A percentile compares a stretch with the other conserved stretches of the same genome.
Conservation (phyloP, 2,113 vertebrate species). For the Peucedramus taeniatus region DNA sequence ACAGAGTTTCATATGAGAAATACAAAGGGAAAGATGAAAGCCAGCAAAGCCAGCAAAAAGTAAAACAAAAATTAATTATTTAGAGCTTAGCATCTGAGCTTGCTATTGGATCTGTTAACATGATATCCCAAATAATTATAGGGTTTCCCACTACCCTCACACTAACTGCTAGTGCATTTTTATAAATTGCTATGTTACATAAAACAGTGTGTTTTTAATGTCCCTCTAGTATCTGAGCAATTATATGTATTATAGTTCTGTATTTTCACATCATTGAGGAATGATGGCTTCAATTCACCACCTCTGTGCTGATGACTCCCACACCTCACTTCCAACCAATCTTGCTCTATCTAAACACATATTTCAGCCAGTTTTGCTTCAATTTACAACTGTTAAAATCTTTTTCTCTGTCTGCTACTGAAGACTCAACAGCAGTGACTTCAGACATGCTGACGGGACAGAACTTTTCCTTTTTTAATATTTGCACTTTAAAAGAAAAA, state of each 20-base stretch:
- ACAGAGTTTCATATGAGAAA: not conserved
- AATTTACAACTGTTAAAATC: not conserved
- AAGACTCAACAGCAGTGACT: not conserved
- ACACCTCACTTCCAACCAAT: constrained; percentile 5
- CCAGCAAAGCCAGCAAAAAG: not conserved
- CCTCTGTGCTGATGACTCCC: constrained; percentile 38
- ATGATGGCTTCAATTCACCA: constrained; percentile 41
- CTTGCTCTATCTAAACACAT: not conserved
- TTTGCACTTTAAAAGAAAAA: not conserved
- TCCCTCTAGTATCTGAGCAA: constrained; percentile 8
- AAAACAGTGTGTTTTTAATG: constrained; percentile 42
- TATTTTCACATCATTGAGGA: constrained; percentile 42
- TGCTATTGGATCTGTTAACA: constrained; percentile 29
- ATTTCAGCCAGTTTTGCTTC: constrained; percentile 30
- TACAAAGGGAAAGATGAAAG: not conserved
- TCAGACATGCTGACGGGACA: not conserved
- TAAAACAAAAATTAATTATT: not conserved
- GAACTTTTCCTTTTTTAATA: not conserved
- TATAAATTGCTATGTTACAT: constrained; percentile 36
- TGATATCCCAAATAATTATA: constrained; percentile 35
- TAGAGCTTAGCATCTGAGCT: not conserved
- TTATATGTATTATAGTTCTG: constrained; percentile 18
- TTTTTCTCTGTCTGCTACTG: not conserved
- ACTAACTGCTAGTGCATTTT: not conserved
- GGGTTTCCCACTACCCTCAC: not conserved